Evolutionary conservation across 2,797 vertebrate species (phyloP).

Genomic region (Phataginus tricuspis): DNA sequence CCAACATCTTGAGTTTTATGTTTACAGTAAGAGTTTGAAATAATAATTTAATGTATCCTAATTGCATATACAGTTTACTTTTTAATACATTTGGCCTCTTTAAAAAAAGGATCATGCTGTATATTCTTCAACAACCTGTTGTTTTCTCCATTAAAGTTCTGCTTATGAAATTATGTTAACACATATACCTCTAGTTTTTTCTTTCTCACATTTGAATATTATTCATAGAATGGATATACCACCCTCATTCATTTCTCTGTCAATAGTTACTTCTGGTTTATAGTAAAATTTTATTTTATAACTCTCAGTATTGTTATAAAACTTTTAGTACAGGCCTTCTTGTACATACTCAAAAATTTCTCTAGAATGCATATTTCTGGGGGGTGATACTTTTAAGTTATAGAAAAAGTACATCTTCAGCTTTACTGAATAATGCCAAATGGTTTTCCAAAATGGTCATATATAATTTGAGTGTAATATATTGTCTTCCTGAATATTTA

Average conservation of each 20-base stretch:
- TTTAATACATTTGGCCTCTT: background rate
- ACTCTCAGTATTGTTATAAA: background rate
- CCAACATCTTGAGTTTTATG: background rate
- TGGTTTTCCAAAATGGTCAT: constrained; percentile 2
- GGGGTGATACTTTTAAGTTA: background rate
- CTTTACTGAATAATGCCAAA: constrained; percentile 14
- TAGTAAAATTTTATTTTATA: background rate
- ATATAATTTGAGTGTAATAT: background rate
- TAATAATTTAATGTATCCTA: background rate
- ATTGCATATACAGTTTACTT: background rate
- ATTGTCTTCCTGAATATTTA: background rate
- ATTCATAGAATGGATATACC: background rate
- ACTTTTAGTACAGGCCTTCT: background rate
- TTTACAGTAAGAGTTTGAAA: background rate
- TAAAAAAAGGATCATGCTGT: background rate
- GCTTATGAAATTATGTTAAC: background rate
- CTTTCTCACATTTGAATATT: background rate
- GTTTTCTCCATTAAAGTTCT: background rate
- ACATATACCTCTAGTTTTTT: background rate
- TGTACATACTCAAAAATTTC: background rate
- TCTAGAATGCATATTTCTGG: background rate
- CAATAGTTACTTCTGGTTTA: background rate
- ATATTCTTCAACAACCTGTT: background rate
- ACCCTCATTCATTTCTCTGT: background rate
- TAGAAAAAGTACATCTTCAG: background rate